Conservation (phyloP, 2,113 vertebrate species). For the Myrmophylax atrothorax region DNA sequence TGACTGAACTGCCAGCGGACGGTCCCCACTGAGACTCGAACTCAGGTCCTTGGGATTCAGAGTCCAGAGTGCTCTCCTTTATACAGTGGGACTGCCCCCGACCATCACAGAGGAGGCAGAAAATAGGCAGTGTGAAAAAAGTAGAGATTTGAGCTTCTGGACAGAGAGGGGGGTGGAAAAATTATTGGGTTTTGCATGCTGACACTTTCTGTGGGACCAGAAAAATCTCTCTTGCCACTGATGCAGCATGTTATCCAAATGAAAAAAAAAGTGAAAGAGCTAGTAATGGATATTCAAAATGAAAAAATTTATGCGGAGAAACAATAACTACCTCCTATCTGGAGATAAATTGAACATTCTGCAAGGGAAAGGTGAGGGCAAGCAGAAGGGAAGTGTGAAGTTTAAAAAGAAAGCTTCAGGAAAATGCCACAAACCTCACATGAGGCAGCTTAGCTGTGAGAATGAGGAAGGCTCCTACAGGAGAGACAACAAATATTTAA, state of each 20-base stretch:
- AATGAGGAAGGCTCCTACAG: not conserved
- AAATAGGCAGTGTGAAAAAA: not conserved
- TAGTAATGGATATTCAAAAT: not conserved
- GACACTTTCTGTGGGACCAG: not conserved
- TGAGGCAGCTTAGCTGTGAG: not conserved
- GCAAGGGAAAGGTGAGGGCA: not conserved
- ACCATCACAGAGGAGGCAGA: not conserved
- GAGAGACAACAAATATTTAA: not conserved
- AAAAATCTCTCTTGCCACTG: not conserved
- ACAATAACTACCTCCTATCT: not conserved
- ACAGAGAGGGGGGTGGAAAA: rapidly evolving
- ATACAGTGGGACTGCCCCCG: no score
- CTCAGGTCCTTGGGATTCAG: no score
- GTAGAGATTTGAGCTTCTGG: not conserved
- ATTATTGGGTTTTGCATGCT: not conserved
- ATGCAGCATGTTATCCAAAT: not conserved
- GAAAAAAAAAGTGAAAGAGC: not conserved
- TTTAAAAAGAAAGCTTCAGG: not conserved
- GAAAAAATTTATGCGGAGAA: not conserved
- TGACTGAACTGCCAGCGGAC: no score
- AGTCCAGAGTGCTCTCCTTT: no score
- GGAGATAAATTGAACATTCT: not conserved
- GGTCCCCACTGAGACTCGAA: no score
- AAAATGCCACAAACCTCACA: not conserved
- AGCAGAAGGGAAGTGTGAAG: not conserved